Base-by-base conservation (phyloP, 2,797 vertebrate genomes). In the Sebastes minor region DNA sequence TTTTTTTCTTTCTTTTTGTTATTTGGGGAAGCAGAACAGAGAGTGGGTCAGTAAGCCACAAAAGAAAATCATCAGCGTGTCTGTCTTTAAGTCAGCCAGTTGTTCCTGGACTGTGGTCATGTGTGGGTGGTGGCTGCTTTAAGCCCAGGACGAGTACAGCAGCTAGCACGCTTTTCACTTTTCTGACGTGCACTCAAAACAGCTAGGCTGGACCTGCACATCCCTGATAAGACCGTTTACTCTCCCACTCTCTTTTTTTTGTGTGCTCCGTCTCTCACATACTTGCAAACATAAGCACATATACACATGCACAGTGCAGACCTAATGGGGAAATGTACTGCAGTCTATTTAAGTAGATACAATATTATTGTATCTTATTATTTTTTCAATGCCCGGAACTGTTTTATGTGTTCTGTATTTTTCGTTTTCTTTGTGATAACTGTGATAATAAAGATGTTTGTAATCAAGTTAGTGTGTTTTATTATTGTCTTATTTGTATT, bases 221-320 rank as follows among this genome's bases (percentile, higher is more conserved):
- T 72, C 73, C 87, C 89, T 83, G 92, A 95, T 95, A 94, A 95
- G 90, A 84, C 74, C n/a, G 28, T 84, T 84, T 86, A 76, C 78
- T 80, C 82, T 83, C 73, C 57, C 76, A 38, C 81, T 78, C 67
- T 53, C 55, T 73, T 20, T n/a, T 46, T 23, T 68, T 7, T 75
- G 6, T 80, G 70, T 72, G 61, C 65, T 66, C 13, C 0, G 4
- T 74, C 70, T 59, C 65, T 77, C 74, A 46, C 70, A 59, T 74
- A 46, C 57, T 85, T 80, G 78, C 81, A 71, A 75, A 63, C 65
- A 84, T 78, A 86, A 72, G 73, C 74, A 62, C 63, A 68, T 55
- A 76, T 16, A 84, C 71, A 64, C 76, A 78, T 57, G 76, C 56
- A 67, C 42, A 60, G 23, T 76, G 38, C 25, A 82, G 55, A 64